Percentiles rank a stretch among this genome's conserved stretches.
Conservation (phyloP, 2,888 invertebrate species). For the Agonopterix subpropinquella region DNA sequence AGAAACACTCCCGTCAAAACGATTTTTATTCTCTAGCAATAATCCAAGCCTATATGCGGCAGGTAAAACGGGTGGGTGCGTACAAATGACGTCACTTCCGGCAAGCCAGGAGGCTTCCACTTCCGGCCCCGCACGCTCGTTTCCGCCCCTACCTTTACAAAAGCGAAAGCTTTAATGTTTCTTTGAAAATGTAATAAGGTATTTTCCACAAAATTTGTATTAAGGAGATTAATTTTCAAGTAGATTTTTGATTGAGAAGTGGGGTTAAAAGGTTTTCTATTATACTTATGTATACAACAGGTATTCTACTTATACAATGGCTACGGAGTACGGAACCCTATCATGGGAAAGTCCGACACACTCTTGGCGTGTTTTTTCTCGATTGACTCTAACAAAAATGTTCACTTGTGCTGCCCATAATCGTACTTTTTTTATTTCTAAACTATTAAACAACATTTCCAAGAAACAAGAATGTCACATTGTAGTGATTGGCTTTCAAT, state of each 20-base stretch:
- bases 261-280: too few species aligned
- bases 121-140: constrained; percentile 10
- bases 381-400: too few species aligned
- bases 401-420: too few species aligned
- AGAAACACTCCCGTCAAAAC: not conserved
- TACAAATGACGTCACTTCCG: constrained; percentile 15
- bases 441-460: too few species aligned
- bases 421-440: too few species aligned
- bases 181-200: not conserved
- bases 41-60: constrained; percentile 3
- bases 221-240: not conserved
- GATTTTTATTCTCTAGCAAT: not conserved
- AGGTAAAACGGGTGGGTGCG: constrained; percentile 9
- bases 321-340: too few species aligned
- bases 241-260: not conserved
- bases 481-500: too few species aligned
- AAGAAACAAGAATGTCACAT: too few species aligned
- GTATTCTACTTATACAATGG: too few species aligned
- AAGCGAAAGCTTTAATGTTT: constrained; percentile 2
- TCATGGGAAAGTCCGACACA: too few species aligned
- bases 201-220: not conserved
- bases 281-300: too few species aligned
- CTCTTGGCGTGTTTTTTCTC: too few species aligned
- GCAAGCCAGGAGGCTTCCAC: constrained; percentile 10
- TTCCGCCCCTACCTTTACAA: constrained; percentile 5